A percentile compares a stretch with the other conserved stretches of the same genome.
Conservation (phyloP, 2,888 invertebrate species). For the Liopterus haemorrhoidalis region DNA sequence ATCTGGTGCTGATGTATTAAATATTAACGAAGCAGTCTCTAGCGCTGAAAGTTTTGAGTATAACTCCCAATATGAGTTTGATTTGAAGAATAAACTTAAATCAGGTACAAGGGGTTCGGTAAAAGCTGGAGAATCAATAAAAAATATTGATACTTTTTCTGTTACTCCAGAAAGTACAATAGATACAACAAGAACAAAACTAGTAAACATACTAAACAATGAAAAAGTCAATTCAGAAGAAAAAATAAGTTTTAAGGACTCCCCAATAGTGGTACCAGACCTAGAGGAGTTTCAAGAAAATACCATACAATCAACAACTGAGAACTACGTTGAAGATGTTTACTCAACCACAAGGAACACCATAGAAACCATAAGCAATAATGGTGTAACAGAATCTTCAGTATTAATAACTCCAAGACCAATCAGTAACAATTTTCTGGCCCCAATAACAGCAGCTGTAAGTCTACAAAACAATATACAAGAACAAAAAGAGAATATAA, state of each 20-base stretch:
- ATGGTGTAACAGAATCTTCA: constrained; percentile 33
- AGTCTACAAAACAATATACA: constrained; percentile 47
- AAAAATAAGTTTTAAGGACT: constrained; percentile 32
- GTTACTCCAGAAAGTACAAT: constrained; percentile 8
- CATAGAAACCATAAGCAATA: constrained; percentile 33
- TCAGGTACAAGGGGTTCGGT: background rate
- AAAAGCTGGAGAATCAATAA: background rate
- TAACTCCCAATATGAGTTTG: too few species aligned
- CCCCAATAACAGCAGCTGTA: constrained; percentile 56
- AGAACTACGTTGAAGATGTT: constrained; percentile 28
- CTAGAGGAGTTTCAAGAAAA: constrained; percentile 31
- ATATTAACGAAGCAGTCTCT: constrained; percentile 53
- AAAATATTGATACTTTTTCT: constrained; percentile 13
- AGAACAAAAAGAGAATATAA: constrained; percentile 25
- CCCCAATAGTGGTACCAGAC: constrained; percentile 45
- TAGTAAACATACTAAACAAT: constrained; percentile 14
- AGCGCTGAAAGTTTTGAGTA: background rate
- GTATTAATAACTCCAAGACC: constrained; percentile 54
- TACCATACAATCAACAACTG: constrained; percentile 34
- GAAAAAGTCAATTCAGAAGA: constrained; percentile 10
- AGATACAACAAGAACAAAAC: constrained; percentile 10
- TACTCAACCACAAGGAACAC: constrained; percentile 36
- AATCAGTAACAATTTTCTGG: constrained; percentile 52
- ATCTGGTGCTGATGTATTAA: constrained; percentile 57
- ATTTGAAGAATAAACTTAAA: too few species aligned